These are phyloP conservation scores for Boulengeromyrus knoepffleri DNA, from an alignment of 2,113 vertebrate species.

Conservation along the genomic window DNA sequence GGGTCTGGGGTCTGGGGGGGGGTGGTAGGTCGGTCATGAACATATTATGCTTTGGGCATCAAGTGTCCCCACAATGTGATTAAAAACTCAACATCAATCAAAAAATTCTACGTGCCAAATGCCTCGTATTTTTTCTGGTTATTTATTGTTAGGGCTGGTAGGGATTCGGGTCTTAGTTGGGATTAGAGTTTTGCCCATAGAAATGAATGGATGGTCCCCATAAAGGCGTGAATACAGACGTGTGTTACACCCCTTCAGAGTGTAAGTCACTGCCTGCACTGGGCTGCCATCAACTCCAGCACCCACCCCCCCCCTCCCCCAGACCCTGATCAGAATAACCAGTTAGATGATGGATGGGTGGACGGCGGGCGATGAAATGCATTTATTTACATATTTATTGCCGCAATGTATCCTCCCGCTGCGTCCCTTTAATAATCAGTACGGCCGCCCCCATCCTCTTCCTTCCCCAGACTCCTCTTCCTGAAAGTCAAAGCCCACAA, in stretches of 20 bases:
- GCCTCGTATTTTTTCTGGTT: no score
- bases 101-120: no score
- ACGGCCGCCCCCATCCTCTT: not conserved
- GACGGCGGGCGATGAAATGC: not conserved
- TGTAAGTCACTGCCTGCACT: not conserved
- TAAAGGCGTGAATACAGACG: no score
- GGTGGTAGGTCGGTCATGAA: no score
- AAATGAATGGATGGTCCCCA: no score
- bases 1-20: not conserved
- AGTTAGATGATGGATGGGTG: not conserved
- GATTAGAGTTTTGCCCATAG: no score
- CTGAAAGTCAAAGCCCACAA: conserved; percentile 80
- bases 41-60: no score
- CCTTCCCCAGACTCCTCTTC: conserved; percentile 75
- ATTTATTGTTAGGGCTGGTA: no score
- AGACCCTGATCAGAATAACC: not conserved
- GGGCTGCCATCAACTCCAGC: not conserved
- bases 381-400: not conserved
- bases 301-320: no score
- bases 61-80: not conserved
- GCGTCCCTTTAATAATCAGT: rapidly evolving
- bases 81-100: no score
- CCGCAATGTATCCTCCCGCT: not conserved
- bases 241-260: not conserved
- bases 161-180: no score